Base-by-base conservation (phyloP, 2,113 vertebrate species). In the Halichoerus grypus region DNA sequence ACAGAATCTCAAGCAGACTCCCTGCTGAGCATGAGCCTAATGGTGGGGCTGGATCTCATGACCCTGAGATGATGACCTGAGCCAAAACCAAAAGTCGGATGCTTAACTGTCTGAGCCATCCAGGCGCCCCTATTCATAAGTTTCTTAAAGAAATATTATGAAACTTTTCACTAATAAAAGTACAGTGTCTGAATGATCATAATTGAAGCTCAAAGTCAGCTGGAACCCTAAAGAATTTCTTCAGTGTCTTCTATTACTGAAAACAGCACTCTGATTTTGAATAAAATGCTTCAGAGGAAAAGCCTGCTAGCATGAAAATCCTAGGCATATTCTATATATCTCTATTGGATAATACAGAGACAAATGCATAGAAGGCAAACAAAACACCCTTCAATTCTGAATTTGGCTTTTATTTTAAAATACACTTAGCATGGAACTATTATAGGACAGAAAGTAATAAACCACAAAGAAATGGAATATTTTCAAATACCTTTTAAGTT, bases 371-470 rank as follows among this genome's bases (percentile, higher is more conserved):
- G 19, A 82, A 85, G 57, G 84, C 95, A 98, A 79, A 96, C 72
- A 95, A 85, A 92, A 94, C 42, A 88, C 31, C 33, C 63, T 82
- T 91, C 26, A 82, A 93, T 97, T 74, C 80, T 69, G 61, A 88
- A 91, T 97, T 95, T 95, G 97, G 55, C 53, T 97, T 98, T 96
- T 96, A 95, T 97, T 97, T 97, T 96, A 86, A 98, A 97, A 95
- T 97, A 98, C 57, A 88, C 96, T 97, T 94, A 97, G 71, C 96
- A 97, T 24, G 92, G 39, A 98, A 96, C 88, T 97, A 57, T 92
- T 90, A 95, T 74, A 77, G 83, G 88, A 97, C 0, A 96, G 7
- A 94, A 96, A 97, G 97, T 96, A 93, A 97, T n/a, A 97, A 97
- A 96, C 96, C 83, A 95, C 57, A 97, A 59, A 96, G 87, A 97